Conservation (phyloP, 2,888 invertebrate genomes). For the Ophioninae sp. region DNA sequence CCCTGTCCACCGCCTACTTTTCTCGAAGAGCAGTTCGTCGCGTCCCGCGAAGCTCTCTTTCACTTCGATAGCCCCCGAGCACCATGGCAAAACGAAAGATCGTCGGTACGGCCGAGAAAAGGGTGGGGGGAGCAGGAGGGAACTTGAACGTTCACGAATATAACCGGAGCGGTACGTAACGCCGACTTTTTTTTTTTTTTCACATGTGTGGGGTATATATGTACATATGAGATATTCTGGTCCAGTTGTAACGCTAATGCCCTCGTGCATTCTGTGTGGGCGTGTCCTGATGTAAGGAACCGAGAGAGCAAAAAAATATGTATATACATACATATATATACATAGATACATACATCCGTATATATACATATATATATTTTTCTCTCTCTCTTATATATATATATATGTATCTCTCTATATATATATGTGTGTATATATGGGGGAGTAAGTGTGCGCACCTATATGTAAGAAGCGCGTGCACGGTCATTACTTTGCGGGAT, state of each 20-base stretch:
- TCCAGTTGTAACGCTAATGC: constrained; percentile 75
- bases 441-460: constrained; percentile 6
- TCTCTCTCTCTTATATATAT: too few species aligned
- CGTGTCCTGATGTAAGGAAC: constrained; percentile 68
- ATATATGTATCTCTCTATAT: neutral
- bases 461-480: constrained; percentile 65
- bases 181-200: constrained; percentile 69
- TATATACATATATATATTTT: constrained; percentile 31
- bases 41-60: constrained; percentile 54
- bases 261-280: constrained; percentile 73
- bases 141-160: constrained; percentile 37
- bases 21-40: constrained; percentile 56
- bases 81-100: constrained; percentile 62
- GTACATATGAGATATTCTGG: constrained; percentile 56
- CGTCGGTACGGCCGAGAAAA: constrained; percentile 21
- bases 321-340: constrained; percentile 23
- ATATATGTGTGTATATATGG: constrained; percentile 23
- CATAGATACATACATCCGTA: neutral
- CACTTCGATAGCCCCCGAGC: constrained; percentile 69
- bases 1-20: constrained; percentile 54
- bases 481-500: constrained; percentile 73
- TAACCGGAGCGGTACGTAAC: constrained; percentile 67
- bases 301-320: constrained; percentile 39
- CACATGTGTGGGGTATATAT: neutral
- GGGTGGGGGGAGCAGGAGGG: constrained; percentile 44